phyloP scores from a whole-genome alignment of 2,888 invertebrate species.

The Erynnis tages region DNA sequence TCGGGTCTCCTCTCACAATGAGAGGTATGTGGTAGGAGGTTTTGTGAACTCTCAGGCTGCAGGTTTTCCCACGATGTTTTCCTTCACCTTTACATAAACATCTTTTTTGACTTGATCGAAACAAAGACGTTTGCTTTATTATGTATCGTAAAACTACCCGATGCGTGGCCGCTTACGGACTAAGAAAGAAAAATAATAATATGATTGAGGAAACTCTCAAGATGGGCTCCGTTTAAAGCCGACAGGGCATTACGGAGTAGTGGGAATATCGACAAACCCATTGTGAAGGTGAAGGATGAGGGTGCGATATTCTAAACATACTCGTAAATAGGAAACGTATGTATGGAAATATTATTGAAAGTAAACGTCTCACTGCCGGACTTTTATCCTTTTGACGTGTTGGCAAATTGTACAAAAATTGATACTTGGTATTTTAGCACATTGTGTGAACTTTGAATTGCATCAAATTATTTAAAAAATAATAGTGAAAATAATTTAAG shows the following conservation, averaged over 20 bases:
- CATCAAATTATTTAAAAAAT: no score
- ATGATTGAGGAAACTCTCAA: slow-evolving; percentile 1
- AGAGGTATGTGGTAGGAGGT: no score
- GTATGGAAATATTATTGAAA: slow-evolving; percentile 1
- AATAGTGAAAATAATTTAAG: no score
- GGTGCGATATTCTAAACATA: slow-evolving; percentile 1
- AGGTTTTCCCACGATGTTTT: no score
- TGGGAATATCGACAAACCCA: slow-evolving; percentile 11
- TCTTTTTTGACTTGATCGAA: no score
- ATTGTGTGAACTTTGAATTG: no score
- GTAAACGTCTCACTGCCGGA: not conserved
- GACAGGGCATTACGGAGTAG: slow-evolving; percentile 6
- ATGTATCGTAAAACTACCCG: not conserved
- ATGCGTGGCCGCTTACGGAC: not conserved
- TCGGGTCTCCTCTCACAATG: no score
- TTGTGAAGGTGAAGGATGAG: slow-evolving; percentile 14
- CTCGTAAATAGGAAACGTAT: not conserved
- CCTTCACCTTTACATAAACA: not conserved
- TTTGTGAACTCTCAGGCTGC: no score
- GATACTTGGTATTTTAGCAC: no score
- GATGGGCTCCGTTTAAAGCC: slow-evolving; percentile 4
- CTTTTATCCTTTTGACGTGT: not conserved
- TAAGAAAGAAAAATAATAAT: slow-evolving; percentile 10
- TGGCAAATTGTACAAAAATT: no score
- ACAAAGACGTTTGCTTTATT: no score